Percentiles rank a stretch among this genome's conserved stretches.
These are phyloP conservation scores for Narcine bancroftii DNA, from an alignment of 2,113 vertebrate genomes.

Conservation along the genomic window DNA sequence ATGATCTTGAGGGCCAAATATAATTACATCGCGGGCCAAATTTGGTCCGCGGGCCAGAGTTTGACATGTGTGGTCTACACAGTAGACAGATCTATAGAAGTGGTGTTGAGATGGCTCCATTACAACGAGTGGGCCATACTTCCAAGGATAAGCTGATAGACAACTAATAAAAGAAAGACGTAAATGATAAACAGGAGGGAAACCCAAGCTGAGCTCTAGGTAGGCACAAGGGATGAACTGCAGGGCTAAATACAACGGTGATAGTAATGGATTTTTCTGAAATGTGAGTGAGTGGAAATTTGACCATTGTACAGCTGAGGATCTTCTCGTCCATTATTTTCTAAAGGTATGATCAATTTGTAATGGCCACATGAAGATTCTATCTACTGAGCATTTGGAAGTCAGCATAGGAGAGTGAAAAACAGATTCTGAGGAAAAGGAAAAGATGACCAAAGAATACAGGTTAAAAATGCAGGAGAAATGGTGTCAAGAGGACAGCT, in stretches of 20 bases:
- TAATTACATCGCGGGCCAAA: no score
- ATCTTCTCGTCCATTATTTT: neutral
- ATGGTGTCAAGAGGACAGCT: neutral
- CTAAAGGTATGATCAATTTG: neutral
- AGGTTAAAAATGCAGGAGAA: neutral
- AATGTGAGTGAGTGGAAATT: neutral
- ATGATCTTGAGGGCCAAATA: no score
- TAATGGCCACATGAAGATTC: neutral
- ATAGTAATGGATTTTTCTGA: neutral
- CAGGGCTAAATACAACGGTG: neutral
- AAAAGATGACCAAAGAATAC: neutral
- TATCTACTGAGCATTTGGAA: neutral
- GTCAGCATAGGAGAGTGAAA: neutral
- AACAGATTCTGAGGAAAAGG: neutral
- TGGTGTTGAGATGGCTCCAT: neutral
- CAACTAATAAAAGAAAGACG: no score
- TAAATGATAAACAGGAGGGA: neutral
- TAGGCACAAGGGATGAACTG: neutral
- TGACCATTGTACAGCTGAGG: neutral
- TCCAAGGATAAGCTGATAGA: neutral
- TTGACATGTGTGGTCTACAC: no score
- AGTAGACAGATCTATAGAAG: neutral
- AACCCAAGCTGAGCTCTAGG: neutral
- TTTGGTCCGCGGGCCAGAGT: no score
- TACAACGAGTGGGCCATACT: neutral